Percentiles rank a stretch among this genome's conserved stretches.
Conservation (phyloP, 2,113 vertebrate genomes). For the Dasypus novemcinctus region DNA sequence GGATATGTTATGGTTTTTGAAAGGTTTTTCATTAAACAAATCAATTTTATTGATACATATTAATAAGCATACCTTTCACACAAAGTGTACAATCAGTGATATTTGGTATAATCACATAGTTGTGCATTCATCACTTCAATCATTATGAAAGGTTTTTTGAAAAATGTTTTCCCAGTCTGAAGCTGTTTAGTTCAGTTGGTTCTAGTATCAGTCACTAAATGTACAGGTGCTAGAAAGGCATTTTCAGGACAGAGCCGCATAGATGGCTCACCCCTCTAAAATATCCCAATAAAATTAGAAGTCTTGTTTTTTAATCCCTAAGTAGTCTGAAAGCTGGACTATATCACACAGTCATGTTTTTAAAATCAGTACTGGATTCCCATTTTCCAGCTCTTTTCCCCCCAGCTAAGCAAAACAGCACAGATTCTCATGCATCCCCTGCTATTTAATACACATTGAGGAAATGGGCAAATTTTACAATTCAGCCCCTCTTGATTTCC, state of each 20-base stretch:
- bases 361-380: neutral
- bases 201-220: constrained; percentile 10
- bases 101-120: no score
- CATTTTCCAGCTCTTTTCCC: neutral
- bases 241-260: neutral
- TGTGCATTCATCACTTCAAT: no score
- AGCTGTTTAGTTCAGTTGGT: neutral
- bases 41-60: no score
- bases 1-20: neutral
- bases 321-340: neutral
- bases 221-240: neutral
- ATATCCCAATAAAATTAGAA: neutral
- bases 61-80: no score
- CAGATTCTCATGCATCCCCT: neutral
- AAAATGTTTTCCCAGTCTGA: constrained; percentile 2
- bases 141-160: neutral
- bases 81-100: no score
- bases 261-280: neutral
- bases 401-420: neutral
- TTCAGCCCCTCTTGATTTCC: neutral
- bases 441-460: neutral
- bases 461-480: constrained; percentile 14
- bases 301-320: neutral
- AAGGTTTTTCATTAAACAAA: no score
- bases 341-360: neutral